Percentiles rank a stretch among this genome's conserved stretches.
These are phyloP conservation scores for Hecatera dysodea DNA, from an alignment of 2,888 invertebrate species.

Conservation along the genomic window DNA sequence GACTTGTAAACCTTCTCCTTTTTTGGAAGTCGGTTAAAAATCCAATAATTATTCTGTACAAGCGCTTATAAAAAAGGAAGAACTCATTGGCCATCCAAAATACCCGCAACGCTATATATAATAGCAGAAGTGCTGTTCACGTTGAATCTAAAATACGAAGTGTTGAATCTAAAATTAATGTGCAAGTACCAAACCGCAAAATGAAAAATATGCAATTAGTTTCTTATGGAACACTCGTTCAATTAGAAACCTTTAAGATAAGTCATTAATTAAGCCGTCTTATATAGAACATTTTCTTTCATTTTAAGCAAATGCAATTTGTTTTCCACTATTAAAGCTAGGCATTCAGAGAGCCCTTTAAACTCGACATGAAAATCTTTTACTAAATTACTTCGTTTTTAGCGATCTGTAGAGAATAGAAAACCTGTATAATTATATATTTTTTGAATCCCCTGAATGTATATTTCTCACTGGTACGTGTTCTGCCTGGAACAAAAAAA, in stretches of 20 bases:
- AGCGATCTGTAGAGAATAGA: slow-evolving; percentile 2
- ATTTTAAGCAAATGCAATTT: slow-evolving; percentile 45
- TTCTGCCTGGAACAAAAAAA: too few species aligned
- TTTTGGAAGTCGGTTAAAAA: too few species aligned
- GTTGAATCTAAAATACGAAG: background rate
- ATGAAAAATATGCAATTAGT: background rate
- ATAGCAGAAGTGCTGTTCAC: too few species aligned
- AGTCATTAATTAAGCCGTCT: slow-evolving; percentile 9
- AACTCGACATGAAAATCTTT: slow-evolving; percentile 28
- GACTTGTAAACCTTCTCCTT: too few species aligned
- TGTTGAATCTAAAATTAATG: background rate
- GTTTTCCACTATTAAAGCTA: slow-evolving; percentile 36
- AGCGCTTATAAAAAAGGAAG: too few species aligned
- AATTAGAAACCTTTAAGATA: slow-evolving; percentile 17
- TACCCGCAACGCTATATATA: background rate
- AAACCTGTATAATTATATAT: too few species aligned
- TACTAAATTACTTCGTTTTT: slow-evolving; percentile 37
- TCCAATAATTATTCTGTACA: too few species aligned
- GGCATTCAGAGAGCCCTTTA: slow-evolving; percentile 36
- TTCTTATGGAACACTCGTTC: background rate
- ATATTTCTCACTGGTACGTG: background rate
- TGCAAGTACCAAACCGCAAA: background rate
- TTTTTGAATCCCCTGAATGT: background rate
- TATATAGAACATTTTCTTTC: slow-evolving; percentile 23
- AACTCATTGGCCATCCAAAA: too few species aligned